These are phyloP conservation scores for Holacanthus passer DNA, from an alignment of 2,113 vertebrate genomes.

Conservation along the genomic window DNA sequence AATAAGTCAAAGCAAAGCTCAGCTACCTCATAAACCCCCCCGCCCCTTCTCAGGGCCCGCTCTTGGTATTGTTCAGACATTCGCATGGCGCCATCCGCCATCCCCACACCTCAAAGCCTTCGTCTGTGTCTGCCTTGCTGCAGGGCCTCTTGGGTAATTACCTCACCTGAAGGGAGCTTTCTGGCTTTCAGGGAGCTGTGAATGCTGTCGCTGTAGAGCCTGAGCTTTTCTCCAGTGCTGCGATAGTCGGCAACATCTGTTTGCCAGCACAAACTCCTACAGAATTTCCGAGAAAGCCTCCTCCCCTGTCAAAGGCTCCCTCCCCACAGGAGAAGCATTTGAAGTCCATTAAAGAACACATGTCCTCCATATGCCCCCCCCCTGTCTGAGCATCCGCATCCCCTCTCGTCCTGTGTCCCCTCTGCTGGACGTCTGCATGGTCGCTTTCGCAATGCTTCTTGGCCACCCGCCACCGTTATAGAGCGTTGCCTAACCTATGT, in stretches of 20 bases:
- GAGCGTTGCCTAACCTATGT: conserved; percentile 65
- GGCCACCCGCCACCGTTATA: conserved; percentile 53
- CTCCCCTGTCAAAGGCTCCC: conserved; percentile 29
- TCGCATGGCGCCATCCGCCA: conserved; percentile 75
- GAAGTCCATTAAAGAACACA: conserved; percentile 55
- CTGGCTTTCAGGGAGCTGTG: conserved; percentile 69
- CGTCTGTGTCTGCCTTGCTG: conserved; percentile 72
- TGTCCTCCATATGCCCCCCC: conserved; percentile 14
- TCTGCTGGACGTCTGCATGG: conserved; percentile 46
- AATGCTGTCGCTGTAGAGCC: conserved; percentile 77
- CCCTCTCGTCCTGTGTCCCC: conserved; percentile 30
- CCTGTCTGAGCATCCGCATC: conserved; percentile 50
- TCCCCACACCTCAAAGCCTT: conserved; percentile 77
- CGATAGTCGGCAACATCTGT: conserved; percentile 75
- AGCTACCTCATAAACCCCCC: conserved; percentile 54
- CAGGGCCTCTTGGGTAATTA: conserved; percentile 81
- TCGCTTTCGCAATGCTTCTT: conserved; percentile 65
- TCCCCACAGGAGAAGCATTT: conserved; percentile 46
- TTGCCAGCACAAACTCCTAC: conserved; percentile 72
- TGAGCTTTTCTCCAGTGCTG: conserved; percentile 48
- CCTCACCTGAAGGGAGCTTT: conserved; percentile 81
- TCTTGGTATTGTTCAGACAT: conserved; percentile 78
- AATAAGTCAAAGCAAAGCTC: conserved; percentile 53
- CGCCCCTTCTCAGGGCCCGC: conserved; percentile 43
- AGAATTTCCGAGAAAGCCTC: conserved; percentile 74